Evolutionary conservation across 2,113 vertebrate genomes (phyloP).

Genomic region (Xenus cinereus): DNA sequence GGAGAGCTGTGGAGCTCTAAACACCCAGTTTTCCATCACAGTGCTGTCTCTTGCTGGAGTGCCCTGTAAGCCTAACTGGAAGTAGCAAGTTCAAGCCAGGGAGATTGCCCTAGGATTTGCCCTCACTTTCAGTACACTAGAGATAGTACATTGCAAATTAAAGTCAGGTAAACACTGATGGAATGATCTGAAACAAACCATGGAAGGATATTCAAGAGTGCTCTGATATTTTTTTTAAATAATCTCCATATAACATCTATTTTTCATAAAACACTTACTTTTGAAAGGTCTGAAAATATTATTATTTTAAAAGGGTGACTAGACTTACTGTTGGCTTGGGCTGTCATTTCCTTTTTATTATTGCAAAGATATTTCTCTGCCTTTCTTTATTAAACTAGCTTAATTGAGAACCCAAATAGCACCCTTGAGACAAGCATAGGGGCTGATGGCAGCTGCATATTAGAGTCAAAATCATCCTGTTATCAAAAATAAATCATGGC

Average conservation of each 20-base stretch:
- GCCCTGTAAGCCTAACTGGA: background rate
- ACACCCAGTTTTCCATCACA: background rate
- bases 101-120: background rate
- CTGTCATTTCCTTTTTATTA: conserved; percentile 1
- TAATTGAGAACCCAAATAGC: conserved; percentile 15
- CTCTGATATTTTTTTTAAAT: background rate
- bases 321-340: background rate
- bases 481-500: conserved; percentile 12
- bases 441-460: background rate
- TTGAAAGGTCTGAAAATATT: background rate
- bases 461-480: background rate
- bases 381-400: conserved; percentile 15
- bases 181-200: background rate
- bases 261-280: background rate
- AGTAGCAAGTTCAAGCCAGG: background rate
- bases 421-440: background rate
- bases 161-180: background rate
- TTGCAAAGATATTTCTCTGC: background rate
- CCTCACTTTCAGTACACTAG: background rate
- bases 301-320: background rate
- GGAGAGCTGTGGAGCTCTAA: fast-evolving
- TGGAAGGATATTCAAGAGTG: background rate
- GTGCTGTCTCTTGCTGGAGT: background rate
- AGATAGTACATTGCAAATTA: background rate
- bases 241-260: background rate